phyloP scores from a whole-genome alignment of 1,140 invertebrate genomes.

The Marisa cornuarietis region DNA sequence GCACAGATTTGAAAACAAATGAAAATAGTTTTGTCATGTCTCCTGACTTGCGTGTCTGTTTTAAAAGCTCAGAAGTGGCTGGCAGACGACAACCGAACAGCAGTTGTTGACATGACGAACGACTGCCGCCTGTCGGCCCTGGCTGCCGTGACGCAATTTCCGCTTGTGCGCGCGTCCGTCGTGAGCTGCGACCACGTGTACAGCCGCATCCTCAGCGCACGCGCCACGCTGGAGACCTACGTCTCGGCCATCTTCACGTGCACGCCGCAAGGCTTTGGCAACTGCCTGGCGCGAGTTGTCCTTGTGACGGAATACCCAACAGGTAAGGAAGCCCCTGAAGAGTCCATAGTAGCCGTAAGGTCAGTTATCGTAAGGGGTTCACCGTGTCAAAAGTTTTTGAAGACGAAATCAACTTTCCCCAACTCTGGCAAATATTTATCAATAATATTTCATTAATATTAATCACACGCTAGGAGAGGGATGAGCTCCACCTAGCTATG shows the following conservation, averaged over 20 bases:
- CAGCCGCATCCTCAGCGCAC: not conserved
- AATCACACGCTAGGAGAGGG: no score
- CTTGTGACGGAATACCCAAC: conserved; percentile 5
- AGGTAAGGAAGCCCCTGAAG: not conserved
- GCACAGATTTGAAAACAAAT: no score
- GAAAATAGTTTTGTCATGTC: no score
- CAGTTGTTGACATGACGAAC: conserved; percentile 15
- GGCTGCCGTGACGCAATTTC: not conserved
- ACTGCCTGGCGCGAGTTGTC: conserved; percentile 11
- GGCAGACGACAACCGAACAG: conserved; percentile 1
- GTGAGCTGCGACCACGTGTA: conserved; percentile 13
- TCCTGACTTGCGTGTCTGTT: no score
- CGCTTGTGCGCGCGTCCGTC: conserved; percentile 2
- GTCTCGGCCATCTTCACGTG: not conserved
- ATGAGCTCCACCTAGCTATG: no score
- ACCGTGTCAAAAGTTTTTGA: no score
- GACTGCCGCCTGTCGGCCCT: conserved; percentile 10
- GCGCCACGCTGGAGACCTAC: not conserved
- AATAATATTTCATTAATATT: no score
- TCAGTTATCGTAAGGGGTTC: no score
- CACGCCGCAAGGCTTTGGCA: not conserved
- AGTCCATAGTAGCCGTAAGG: no score
- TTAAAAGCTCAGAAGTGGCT: conserved; percentile 1
- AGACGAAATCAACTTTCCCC: no score
- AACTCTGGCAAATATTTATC: no score